Base-by-base conservation (phyloP, 2,888 invertebrate genomes). In the Pristionchus entomophagus region DNA sequence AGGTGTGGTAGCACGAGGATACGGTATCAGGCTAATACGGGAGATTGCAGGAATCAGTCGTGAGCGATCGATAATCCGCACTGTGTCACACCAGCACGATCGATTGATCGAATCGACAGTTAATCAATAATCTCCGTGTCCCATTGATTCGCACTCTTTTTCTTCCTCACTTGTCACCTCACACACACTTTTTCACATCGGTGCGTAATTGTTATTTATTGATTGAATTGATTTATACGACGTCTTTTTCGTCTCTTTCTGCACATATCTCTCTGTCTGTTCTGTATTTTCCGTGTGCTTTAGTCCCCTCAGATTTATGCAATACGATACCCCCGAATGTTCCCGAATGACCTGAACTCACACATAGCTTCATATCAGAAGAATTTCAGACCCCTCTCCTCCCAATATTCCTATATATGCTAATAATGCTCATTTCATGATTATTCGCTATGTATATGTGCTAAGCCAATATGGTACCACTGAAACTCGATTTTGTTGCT, bases 281-380 rank as follows among this genome's bases (percentile, higher is more conserved):
- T 59, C 26, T 69, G 32, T 38, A 12, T 38, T 35, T 8, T 69
- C 65, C 6, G 65, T 69, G 65, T 69, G 65, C 65, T 69, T 69
- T 69, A 69, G 65, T 69, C 65, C n/a, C n/a, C 38, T 35, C 32
- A 69, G 65, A 69, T 69, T 19, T 69, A 69, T 69, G 65, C 65
- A 69, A 69, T 69, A 69, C 19, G 35, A 69, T 69, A 38, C 38
- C 35, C 32, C 59, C 51, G 19, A 5, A 14, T 22, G 59, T 59
- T 29, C 59, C 65, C 65, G 65, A 69, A 69, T 69, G 65, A 69
- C 65, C 65, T 1, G 38, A 35, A 19, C 19, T 19, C 65, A 69
- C 65, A 69, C 35, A 38, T 38, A 22, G 38, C 38, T 69, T 69
- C 65, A 69, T 69, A 69, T 69, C 65, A 69, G 65, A 69, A 69